These are phyloP conservation scores for Microhierax caerulescens DNA, from an alignment of 2,797 vertebrate species.

Conservation along the genomic window DNA sequence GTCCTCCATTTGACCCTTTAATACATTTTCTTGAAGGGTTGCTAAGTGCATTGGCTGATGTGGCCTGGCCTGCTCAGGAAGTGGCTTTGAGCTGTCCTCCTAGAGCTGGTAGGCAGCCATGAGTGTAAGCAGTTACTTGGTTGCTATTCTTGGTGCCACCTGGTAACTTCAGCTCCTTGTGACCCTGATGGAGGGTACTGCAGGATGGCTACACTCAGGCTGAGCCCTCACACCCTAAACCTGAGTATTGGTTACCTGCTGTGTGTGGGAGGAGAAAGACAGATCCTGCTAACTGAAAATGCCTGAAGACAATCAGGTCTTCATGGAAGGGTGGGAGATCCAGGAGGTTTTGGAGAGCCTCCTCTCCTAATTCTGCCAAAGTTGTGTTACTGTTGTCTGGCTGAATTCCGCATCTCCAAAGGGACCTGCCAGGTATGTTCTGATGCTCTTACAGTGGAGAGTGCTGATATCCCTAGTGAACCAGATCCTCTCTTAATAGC, in stretches of 20 bases:
- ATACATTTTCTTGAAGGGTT: not conserved
- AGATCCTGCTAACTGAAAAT: not conserved
- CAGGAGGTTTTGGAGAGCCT: not conserved
- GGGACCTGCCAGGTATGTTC: not conserved
- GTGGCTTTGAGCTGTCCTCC: not conserved
- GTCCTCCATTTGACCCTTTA: not conserved
- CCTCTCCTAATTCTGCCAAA: not conserved
- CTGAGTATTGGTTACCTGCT: not conserved
- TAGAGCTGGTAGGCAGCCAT: not conserved
- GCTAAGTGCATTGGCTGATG: not conserved
- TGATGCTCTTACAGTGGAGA: not conserved
- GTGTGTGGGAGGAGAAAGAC: not conserved
- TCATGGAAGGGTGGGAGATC: accelerated
- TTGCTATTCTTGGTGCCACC: not conserved
- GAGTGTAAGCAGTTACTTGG: accelerated
- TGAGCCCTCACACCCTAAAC: not conserved
- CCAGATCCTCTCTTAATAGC: not conserved
- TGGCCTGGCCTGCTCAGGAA: not conserved
- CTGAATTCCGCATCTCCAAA: not conserved
- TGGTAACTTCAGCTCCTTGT: not conserved
- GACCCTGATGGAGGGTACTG: not conserved
- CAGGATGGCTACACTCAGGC: not conserved
- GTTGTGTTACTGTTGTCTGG: not conserved
- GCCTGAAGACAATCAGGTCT: not conserved
- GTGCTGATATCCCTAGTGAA: accelerated